A percentile compares a stretch with the other conserved stretches of the same genome.
Conservation (phyloP, 23 tunicate genomes). For the Halocynthia aurantium region DNA sequence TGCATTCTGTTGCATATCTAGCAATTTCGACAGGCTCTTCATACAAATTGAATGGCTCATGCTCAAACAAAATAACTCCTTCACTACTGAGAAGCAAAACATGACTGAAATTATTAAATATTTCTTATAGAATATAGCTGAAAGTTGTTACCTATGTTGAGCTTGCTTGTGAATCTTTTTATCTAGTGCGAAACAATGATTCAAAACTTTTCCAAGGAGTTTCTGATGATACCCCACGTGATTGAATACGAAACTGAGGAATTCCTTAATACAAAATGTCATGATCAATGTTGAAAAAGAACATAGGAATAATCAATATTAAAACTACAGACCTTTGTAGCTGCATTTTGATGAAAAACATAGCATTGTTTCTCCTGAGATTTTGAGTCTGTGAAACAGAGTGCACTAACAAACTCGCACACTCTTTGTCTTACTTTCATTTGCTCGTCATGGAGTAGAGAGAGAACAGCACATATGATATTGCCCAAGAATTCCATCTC, state of each 20-base stretch:
- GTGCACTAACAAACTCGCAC: conserved; percentile 28
- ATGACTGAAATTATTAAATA: no score
- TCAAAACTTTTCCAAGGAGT: no score
- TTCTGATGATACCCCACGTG: no score
- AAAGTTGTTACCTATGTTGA: no score
- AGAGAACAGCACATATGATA: conserved; percentile 21
- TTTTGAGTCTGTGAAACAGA: background rate
- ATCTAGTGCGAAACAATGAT: no score
- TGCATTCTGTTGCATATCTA: background rate
- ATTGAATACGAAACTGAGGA: no score
- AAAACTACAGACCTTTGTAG: conserved; percentile 10
- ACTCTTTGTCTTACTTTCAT: conserved; percentile 29
- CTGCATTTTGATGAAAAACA: background rate
- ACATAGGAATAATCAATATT: background rate
- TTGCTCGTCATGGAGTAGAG: conserved; percentile 64
- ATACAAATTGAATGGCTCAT: conserved; percentile 21
- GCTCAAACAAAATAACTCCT: conserved; percentile 7
- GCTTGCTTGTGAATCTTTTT: no score
- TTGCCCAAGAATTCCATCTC: background rate
- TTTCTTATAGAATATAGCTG: no score
- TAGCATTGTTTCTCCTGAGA: background rate
- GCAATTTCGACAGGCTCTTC: conserved; percentile 26
- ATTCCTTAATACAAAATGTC: background rate
- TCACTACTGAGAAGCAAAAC: background rate
- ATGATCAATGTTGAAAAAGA: background rate